phyloP scores from a whole-genome alignment of 2,888 invertebrate genomes.

The Synergus umbraculus region DNA sequence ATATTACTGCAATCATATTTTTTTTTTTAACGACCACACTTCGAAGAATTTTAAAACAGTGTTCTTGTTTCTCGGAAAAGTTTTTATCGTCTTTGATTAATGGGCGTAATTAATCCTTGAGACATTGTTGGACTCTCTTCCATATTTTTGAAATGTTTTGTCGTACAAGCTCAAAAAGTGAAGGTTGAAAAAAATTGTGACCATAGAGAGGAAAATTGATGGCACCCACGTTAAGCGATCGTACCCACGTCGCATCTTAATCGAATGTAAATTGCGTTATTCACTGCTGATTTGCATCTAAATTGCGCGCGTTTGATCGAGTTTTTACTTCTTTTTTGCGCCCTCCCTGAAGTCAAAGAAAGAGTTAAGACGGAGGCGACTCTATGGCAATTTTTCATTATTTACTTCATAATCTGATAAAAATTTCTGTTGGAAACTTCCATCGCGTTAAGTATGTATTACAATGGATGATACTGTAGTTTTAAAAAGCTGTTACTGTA shows the following conservation, averaged over 20 bases:
- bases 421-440: no score
- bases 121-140: neutral
- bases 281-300: conserved; percentile 36
- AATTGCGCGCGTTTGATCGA: conserved; percentile 33
- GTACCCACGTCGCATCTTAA: conserved; percentile 40
- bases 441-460: no score
- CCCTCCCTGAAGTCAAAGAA: conserved; percentile 23
- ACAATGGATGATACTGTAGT: no score
- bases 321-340: conserved; percentile 30
- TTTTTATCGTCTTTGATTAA: neutral
- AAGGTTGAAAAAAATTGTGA: conserved; percentile 26
- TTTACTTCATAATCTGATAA: no score
- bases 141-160: conserved; percentile 20
- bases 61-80: conserved; percentile 1
- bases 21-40: neutral
- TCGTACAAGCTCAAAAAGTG: neutral
- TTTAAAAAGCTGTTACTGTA: no score
- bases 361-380: conserved; percentile 18
- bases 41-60: neutral
- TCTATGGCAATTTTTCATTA: conserved; percentile 13
- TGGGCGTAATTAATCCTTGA: neutral
- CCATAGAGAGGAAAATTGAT: conserved; percentile 37
- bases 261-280: conserved; percentile 37
- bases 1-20: conserved; percentile 2
- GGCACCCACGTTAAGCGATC: conserved; percentile 38